Evolutionary conservation across 2,113 vertebrate genomes (phyloP), one percentile per base, ranked within the genome.

Genomic region (Pseudorectes ferrugineus): DNA sequence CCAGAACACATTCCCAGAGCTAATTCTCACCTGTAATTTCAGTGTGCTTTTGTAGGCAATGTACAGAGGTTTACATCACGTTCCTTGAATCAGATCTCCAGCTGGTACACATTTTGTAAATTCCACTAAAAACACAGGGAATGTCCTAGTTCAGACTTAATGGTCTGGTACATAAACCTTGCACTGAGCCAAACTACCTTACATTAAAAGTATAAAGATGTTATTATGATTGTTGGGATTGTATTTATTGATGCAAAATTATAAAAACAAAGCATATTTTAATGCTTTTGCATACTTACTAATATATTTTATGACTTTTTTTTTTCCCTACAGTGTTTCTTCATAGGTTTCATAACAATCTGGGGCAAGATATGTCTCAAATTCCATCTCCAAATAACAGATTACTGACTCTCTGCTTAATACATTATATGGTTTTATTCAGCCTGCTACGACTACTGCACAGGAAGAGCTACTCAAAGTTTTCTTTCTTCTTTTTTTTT

Each of bases 381-480:
- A 77, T 88, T 92, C 54, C 71, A 96, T 43, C 63, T 49, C 35
- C 75, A 79, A 73, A 40, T 42, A 91, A 80, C 48, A 71, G 55
- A 94, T 63, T 61, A 42, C 38, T 46, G 51, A 86, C 68, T 86
- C 65, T 70, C 78, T 73, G 78, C 26, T 70, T 49, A 90, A 86
- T 80, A 74, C 35, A 73, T 40, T 88, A 73, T 62, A 31, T 35
- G 33, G 65, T 86, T 92, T 96, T 80, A 70, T 86, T 89, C 78
- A 49, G 70, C 75, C 89, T 80, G 77, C 51, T 58, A 68, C 13
- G 0, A 88, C 82, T 94, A 92, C 92, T 90, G 63, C 55, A 95
- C 80, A 96, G 95, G 88, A 97, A 97, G 79, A 95, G 78, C 71
- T 43, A 73, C 74, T 94, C 48, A 28, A 79, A 61, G 83, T 49